Evolutionary conservation across 2,888 invertebrate species (phyloP).

Genomic region (Rhaphigaster nebulosa): DNA sequence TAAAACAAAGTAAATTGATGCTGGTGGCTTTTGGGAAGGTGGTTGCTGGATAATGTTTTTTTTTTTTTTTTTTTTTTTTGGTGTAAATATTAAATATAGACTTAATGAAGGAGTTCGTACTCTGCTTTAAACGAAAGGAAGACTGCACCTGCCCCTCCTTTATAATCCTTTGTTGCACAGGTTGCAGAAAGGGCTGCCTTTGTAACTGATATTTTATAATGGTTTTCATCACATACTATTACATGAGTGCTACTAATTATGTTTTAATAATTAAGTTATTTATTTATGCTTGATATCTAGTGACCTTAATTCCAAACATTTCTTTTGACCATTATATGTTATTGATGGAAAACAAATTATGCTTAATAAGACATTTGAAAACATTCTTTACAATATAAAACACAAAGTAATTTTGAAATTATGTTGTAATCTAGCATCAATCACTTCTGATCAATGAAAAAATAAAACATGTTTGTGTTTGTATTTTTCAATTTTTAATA

Average conservation of each 20-base stretch:
- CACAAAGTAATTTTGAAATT: background rate
- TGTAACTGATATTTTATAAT: background rate
- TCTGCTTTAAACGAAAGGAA: slow-evolving; percentile 43
- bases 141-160: slow-evolving; percentile 48
- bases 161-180: slow-evolving; percentile 40
- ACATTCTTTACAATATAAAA: background rate
- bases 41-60: slow-evolving; percentile 49
- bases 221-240: background rate
- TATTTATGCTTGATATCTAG: background rate
- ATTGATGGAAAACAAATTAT: background rate
- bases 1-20: slow-evolving; percentile 39
- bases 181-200: slow-evolving; percentile 32
- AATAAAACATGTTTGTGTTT: background rate
- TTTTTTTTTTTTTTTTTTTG: slow-evolving; percentile 9
- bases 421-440: background rate
- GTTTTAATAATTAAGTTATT: background rate
- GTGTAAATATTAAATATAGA: slow-evolving; percentile 42
- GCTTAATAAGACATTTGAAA: background rate
- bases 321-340: background rate
- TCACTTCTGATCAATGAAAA: background rate
- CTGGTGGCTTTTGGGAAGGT: slow-evolving; percentile 55
- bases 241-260: background rate
- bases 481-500: background rate
- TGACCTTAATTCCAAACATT: background rate
- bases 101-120: slow-evolving; percentile 7